Evolutionary conservation across 1,140 invertebrate species (phyloP).

Genomic region (Lasioglossum baleicum): DNA sequence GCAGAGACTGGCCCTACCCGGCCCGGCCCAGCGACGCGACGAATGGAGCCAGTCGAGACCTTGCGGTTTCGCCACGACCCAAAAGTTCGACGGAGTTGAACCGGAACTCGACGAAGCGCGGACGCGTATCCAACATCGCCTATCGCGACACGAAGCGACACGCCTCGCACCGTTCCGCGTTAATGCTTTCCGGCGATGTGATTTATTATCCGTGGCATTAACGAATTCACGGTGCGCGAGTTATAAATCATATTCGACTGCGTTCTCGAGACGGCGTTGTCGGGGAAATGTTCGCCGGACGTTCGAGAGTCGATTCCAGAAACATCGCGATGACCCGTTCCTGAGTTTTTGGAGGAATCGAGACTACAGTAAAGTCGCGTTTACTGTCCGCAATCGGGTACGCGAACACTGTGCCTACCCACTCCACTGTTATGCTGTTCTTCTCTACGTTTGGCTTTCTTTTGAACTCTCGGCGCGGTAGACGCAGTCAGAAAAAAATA

Average conservation of each 20-base stretch:
- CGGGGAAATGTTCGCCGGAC: no score
- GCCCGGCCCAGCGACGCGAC: no score
- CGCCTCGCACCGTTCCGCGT: not conserved
- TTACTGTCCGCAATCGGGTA: no score
- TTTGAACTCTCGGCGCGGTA: no score
- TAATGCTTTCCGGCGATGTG: conserved; percentile 8
- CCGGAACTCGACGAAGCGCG: not conserved
- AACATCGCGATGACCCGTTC: no score
- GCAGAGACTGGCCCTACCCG: not conserved
- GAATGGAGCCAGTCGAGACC: not conserved
- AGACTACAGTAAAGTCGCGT: no score
- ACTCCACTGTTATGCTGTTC: no score
- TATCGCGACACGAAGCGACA: not conserved
- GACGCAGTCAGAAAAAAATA: no score
- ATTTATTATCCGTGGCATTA: conserved; percentile 33
- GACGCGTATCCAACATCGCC: not conserved
- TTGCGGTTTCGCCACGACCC: conserved; percentile 12
- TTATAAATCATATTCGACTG: conserved; percentile 41
- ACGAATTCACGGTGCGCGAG: conserved; percentile 20
- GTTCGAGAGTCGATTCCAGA: no score
- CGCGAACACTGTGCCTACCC: no score
- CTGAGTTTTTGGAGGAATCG: no score
- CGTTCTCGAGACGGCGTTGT: not conserved
- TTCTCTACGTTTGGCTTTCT: no score
- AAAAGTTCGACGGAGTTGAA: not conserved